These are phyloP conservation scores for Paragorgia papillata DNA, from an alignment of 92 coral and sea anemone genomes.

Conservation along the genomic window DNA sequence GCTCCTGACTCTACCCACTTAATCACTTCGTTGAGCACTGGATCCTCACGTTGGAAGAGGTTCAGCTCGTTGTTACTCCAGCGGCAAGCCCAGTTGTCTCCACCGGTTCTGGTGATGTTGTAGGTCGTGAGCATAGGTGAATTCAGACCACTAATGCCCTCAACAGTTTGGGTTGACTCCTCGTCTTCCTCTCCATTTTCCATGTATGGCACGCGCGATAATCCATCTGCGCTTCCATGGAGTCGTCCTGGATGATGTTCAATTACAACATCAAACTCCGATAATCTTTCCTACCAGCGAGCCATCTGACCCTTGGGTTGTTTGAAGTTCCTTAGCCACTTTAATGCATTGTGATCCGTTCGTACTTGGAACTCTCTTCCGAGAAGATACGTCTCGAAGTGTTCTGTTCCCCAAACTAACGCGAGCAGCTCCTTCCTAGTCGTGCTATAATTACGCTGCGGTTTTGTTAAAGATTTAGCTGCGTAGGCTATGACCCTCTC, in stretches of 20 bases:
- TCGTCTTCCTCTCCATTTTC: neutral
- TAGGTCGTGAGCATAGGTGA: neutral
- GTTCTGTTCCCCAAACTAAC: slow-evolving; percentile 1
- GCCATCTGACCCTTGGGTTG: slow-evolving; percentile 18
- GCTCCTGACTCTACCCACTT: slow-evolving; percentile 39
- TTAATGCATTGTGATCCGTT: slow-evolving; percentile 30
- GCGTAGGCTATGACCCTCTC: slow-evolving; percentile 14
- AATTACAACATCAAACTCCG: slow-evolving; percentile 1
- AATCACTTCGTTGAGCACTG: slow-evolving; percentile 6
- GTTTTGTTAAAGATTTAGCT: neutral
- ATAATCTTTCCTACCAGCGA: slow-evolving; percentile 5
- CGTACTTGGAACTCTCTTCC: slow-evolving; percentile 38
- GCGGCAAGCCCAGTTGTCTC: slow-evolving; percentile 10
- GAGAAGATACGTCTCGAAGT: slow-evolving; percentile 16
- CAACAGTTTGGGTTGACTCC: neutral
- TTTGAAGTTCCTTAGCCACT: slow-evolving; percentile 50
- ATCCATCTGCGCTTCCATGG: slow-evolving; percentile 2
- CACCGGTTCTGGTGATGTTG: neutral
- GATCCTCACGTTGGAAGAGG: slow-evolving; percentile 16
- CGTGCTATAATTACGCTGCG: neutral
- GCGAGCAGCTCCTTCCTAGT: slow-evolving; percentile 9
- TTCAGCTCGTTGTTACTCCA: slow-evolving; percentile 41
- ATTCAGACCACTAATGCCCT: neutral
- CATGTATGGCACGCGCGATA: neutral
- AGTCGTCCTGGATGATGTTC: slow-evolving; percentile 17